Conservation (phyloP, 2,888 invertebrate genomes). For the Pachymerium ferrugineum region DNA sequence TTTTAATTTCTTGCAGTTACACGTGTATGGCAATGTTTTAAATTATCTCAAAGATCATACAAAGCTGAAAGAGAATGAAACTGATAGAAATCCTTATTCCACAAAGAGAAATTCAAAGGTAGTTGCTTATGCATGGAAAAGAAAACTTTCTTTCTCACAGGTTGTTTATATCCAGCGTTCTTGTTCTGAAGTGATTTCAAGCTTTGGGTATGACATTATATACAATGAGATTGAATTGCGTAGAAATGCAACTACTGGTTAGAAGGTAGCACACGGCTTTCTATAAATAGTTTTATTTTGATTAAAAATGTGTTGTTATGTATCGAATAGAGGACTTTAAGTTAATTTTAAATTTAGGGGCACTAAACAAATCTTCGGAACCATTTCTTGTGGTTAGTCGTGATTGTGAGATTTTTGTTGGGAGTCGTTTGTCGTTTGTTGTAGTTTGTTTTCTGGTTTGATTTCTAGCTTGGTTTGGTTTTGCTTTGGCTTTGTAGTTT, state of each 20-base stretch:
- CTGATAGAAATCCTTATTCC: slow-evolving; percentile 67
- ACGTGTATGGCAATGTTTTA: slow-evolving; percentile 62
- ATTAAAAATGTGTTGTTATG: no score
- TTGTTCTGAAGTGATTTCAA: not conserved
- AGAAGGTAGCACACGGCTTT: no score
- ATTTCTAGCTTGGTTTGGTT: no score
- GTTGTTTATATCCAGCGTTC: slow-evolving; percentile 60
- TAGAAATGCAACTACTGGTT: not conserved
- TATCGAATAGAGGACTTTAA: no score
- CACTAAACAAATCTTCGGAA: no score
- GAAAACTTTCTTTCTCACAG: slow-evolving; percentile 62
- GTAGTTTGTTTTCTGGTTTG: no score
- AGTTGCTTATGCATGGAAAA: slow-evolving; percentile 80
- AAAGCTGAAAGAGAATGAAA: not conserved
- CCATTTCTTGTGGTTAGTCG: no score
- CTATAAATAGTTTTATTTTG: no score
- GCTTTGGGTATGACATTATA: not conserved
- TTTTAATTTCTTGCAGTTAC: slow-evolving; percentile 68
- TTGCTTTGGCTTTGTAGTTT: no score
- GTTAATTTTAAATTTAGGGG: no score
- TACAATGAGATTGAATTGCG: not conserved
- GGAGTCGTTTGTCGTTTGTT: no score
- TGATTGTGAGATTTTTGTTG: no score
- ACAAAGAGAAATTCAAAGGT: slow-evolving; percentile 79
- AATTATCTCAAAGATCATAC: slow-evolving; percentile 58